A percentile compares a stretch with the other conserved stretches of the same genome.
Evolutionary conservation across 1,140 invertebrate genomes (phyloP).

Genomic region (Sweltsa coloradensis): DNA sequence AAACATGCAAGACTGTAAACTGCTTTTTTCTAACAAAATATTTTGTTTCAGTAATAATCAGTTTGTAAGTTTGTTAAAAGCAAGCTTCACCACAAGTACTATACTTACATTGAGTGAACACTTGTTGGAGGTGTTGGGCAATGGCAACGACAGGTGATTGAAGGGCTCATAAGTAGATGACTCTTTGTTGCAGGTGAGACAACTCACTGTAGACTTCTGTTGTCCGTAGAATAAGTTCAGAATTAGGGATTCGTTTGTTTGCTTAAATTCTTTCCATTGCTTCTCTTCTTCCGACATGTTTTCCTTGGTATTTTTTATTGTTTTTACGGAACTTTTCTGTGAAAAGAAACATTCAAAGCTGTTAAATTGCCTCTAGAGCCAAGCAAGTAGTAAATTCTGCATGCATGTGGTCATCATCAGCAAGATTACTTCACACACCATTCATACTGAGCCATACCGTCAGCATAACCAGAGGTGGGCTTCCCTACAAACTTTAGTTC

Average conservation of each 20-base stretch:
- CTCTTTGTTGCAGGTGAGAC: slow-evolving; percentile 55
- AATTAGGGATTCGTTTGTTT: slow-evolving; percentile 64
- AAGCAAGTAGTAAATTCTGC: neutral
- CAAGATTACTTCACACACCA: neutral
- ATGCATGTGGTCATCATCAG: neutral
- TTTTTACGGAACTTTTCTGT: neutral
- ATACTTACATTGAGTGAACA: slow-evolving; percentile 55
- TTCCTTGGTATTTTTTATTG: neutral
- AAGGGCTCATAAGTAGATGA: slow-evolving; percentile 84
- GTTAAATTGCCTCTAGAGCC: too few species aligned
- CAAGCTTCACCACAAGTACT: slow-evolving; percentile 2
- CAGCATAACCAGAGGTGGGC: too few species aligned
- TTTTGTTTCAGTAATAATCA: too few species aligned
- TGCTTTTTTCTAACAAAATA: too few species aligned
- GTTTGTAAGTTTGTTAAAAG: too few species aligned
- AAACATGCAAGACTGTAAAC: too few species aligned
- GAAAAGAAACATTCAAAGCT: neutral
- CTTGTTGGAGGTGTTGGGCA: slow-evolving; percentile 35
- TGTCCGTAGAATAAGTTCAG: slow-evolving; percentile 78
- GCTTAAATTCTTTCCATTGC: slow-evolving; percentile 63
- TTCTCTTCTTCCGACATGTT: slow-evolving; percentile 36
- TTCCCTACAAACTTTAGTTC: too few species aligned
- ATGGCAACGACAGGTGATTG: slow-evolving; percentile 74
- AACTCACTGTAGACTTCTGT: slow-evolving; percentile 70
- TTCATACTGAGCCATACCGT: too few species aligned